A percentile compares a stretch with the other conserved stretches of the same genome.
Conservation (phyloP, 2,113 vertebrate species). For the Laterallus jamaicensis region DNA sequence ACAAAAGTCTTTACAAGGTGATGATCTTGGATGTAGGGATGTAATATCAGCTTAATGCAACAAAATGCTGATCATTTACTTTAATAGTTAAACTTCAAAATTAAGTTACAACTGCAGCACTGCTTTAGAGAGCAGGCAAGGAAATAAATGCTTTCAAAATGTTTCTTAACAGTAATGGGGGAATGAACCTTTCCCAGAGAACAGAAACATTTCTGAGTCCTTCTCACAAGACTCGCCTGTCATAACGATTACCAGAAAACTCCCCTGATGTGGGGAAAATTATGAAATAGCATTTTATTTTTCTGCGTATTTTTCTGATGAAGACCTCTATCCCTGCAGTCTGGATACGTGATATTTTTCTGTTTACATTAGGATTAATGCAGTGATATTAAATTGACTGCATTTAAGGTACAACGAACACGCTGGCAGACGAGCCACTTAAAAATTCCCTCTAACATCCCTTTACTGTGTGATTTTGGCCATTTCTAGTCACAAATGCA, state of each 20-base stretch:
- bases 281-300: neutral
- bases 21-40: neutral
- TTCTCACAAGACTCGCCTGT: neutral
- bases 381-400: neutral
- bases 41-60: neutral
- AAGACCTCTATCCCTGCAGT: neutral
- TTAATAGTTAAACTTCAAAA: neutral
- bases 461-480: neutral
- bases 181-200: neutral
- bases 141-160: neutral
- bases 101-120: neutral
- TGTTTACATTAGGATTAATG: constrained; percentile 21
- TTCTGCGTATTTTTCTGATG: neutral
- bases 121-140: neutral
- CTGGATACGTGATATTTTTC: neutral
- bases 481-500: neutral
- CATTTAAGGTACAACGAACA: neutral
- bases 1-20: neutral
- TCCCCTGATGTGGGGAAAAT: neutral
- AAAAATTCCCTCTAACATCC: neutral
- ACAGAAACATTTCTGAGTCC: neutral
- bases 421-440: neutral
- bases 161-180: neutral
- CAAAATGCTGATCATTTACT: constrained; percentile 1
- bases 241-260: neutral